These are phyloP conservation scores for Brenthis ino DNA, from an alignment of 2,888 invertebrate species.

Conservation along the genomic window DNA sequence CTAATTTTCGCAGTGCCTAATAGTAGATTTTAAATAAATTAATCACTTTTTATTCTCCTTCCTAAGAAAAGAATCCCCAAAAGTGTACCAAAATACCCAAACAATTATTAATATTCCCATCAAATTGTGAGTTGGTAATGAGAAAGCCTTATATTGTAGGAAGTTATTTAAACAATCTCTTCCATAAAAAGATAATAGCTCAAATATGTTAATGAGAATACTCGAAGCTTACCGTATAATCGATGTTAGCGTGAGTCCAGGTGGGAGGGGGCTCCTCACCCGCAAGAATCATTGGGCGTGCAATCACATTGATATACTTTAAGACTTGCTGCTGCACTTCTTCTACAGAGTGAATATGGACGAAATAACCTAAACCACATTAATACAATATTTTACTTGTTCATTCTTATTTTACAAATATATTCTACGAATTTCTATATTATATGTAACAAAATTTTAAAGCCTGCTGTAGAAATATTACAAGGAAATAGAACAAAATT, in stretches of 20 bases:
- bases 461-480: no score
- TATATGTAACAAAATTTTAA: neutral
- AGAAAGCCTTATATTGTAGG: neutral
- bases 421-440: neutral
- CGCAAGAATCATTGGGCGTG: constrained; percentile 90
- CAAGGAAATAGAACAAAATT: no score
- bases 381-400: neutral
- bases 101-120: no score
- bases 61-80: no score
- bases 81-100: no score
- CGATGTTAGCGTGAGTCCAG: constrained; percentile 97
- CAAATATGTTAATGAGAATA: no score
- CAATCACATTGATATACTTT: constrained; percentile 97
- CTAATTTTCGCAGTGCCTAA: no score
- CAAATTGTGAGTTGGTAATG: no score
- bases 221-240: constrained; percentile 85
- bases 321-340: constrained; percentile 98
- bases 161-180: neutral
- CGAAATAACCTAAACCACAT: constrained; percentile 88
- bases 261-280: constrained; percentile 88
- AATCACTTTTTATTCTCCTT: no score
- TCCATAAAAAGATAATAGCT: neutral
- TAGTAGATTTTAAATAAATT: no score
- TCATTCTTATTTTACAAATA: no score
- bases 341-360: constrained; percentile 96